These are phyloP conservation scores for Matsumyia berberina DNA, from an alignment of 2,888 invertebrate genomes.

Conservation along the genomic window DNA sequence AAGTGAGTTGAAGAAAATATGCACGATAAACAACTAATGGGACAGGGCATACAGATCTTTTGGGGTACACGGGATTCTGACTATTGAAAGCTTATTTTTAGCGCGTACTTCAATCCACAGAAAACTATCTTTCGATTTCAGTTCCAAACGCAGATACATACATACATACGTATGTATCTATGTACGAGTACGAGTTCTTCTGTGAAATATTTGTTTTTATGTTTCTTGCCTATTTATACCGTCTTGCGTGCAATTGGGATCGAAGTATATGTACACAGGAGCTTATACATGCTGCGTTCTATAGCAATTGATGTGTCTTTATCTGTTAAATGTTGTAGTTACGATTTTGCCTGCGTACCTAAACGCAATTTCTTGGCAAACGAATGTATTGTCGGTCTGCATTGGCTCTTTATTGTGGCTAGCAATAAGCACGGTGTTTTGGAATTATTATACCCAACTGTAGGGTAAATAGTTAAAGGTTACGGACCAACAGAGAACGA, in stretches of 20 bases:
- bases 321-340: slow-evolving; percentile 26
- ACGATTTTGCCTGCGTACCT: slow-evolving; percentile 21
- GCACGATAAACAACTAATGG: slow-evolving; percentile 42
- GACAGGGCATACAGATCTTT: neutral
- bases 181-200: no score
- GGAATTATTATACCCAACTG: no score
- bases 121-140: slow-evolving; percentile 33
- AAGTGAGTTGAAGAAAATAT: slow-evolving; percentile 53
- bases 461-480: no score
- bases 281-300: no score
- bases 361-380: slow-evolving; percentile 64
- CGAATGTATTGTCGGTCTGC: slow-evolving; percentile 25
- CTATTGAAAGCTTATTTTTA: slow-evolving; percentile 60
- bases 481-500: no score
- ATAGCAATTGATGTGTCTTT: slow-evolving; percentile 46
- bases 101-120: slow-evolving; percentile 1
- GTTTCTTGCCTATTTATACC: neutral
- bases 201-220: no score
- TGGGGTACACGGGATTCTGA: slow-evolving; percentile 11
- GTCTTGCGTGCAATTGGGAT: slow-evolving; percentile 28
- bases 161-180: neutral
- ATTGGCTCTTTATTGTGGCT: neutral
- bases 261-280: no score
- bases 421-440: slow-evolving; percentile 27
- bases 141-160: slow-evolving; percentile 46